Percentiles rank a stretch among this genome's conserved stretches.
phyloP scores from a whole-genome alignment of 2,888 invertebrate species.

The Watsonalla binaria region DNA sequence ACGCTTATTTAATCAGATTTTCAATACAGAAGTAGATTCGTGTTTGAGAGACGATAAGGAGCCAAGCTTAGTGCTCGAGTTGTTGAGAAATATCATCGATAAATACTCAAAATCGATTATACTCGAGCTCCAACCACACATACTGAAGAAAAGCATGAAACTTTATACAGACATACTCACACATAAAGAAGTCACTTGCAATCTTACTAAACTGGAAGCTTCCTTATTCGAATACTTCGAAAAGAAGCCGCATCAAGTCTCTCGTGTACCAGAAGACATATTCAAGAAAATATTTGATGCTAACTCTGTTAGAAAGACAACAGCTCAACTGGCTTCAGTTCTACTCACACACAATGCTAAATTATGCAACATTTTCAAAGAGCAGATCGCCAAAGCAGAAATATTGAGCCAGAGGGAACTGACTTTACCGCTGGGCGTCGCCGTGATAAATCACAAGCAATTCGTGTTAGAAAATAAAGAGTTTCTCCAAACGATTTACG shows the following conservation, averaged over 20 bases:
- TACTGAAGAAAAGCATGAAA: conserved; percentile 52
- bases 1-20: conserved; percentile 60
- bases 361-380: conserved; percentile 64
- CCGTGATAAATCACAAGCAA: conserved; percentile 57
- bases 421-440: conserved; percentile 80
- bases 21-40: conserved; percentile 39
- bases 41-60: conserved; percentile 70
- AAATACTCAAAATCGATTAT: conserved; percentile 58
- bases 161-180: conserved; percentile 67
- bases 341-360: conserved; percentile 76
- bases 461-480: conserved; percentile 62
- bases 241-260: conserved; percentile 79
- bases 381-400: conserved; percentile 60
- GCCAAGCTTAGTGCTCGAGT: conserved; percentile 69
- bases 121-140: conserved; percentile 47
- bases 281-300: conserved; percentile 74
- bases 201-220: conserved; percentile 75
- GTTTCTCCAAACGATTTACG: conserved; percentile 71
- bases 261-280: conserved; percentile 66
- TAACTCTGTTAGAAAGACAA: conserved; percentile 75
- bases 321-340: conserved; percentile 76
- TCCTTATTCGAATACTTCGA: conserved; percentile 77
- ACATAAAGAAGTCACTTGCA: conserved; percentile 53
- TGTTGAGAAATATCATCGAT: conserved; percentile 65
- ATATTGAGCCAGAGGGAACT: conserved; percentile 80